These are phyloP conservation scores for Craterocephalus amniculus DNA, from an alignment of 2,797 vertebrate genomes.

Conservation along the genomic window DNA sequence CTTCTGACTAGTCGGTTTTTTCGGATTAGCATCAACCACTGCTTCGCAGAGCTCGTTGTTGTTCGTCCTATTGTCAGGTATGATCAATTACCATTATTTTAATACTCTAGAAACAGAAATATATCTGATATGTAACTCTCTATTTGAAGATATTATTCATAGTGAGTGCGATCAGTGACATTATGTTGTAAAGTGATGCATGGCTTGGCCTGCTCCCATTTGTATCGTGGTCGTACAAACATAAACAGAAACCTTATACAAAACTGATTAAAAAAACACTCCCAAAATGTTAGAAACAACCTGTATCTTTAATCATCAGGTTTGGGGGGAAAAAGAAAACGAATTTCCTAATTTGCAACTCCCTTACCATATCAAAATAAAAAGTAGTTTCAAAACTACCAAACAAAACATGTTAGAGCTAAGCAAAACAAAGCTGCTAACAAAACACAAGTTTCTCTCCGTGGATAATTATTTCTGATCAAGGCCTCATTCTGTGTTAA, in stretches of 20 bases:
- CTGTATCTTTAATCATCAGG: no score
- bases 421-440: no score
- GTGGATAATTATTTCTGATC: no score
- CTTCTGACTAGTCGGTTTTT: not conserved
- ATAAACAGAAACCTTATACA: not conserved
- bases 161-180: not conserved
- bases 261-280: not conserved
- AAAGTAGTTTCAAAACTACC: no score
- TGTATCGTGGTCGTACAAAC: not conserved
- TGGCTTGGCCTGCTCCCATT: conserved; percentile 1
- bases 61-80: not conserved
- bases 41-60: not conserved
- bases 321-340: no score
- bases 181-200: not conserved
- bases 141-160: not conserved
- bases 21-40: not conserved
- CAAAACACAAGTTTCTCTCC: no score
- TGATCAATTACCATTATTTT: not conserved
- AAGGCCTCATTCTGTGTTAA: no score
- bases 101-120: not conserved
- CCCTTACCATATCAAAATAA: no score
- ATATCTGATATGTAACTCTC: rapidly evolving
- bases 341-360: no score
- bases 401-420: no score
- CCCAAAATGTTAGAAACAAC: not conserved